Evolutionary conservation across 2,797 vertebrate species (phyloP), one percentile per base, ranked within the genome.

Genomic region (Anguilla marmorata): DNA sequence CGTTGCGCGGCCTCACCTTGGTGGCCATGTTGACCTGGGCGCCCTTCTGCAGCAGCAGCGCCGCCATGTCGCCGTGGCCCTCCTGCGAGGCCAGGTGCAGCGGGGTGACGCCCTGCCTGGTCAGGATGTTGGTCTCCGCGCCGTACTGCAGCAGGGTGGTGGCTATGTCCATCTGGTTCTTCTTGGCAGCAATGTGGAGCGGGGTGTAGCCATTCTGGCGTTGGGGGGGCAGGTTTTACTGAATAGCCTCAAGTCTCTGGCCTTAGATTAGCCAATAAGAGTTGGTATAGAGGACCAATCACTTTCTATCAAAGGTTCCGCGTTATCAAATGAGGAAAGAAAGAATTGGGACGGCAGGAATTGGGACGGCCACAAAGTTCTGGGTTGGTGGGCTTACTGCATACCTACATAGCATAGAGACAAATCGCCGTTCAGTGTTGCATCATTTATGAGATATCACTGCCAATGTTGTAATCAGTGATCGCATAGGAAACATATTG

Each of bases 151-250:
- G 93, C 1, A 99, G 96, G 7, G 97, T 98, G 33, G 95, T 96
- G 48, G 98, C 98, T 24, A 99, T 98, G 85, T 99, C 97, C 97
- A 98, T 98, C 94, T 99, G 98, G 91, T 99, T 99, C 94, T 99
- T 99, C 95, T 99, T 99, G 54, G 98, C 98, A 50, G 97, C 98
- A 0, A 99, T 99, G 92, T 99, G 98, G 48, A 99, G 95, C n/a
- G 98, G 98, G 11, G 98, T 99, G 89, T 99, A 99, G 89, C 98
- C 98, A 0, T 99, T 99, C 98, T 99, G 93, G 33, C 14, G 12
- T 54, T 21, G 4, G 80, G 12, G 2, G 56, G 27, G 2, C 3
- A 27, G 16, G 37, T 45, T 79, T 79, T 45, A 41, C 33, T 79
- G 37, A 79, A n/a, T 12, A 74, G 30, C 27, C 69, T 33, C 27